Percentiles rank a stretch among this genome's conserved stretches.
These are phyloP conservation scores for Popillia japonica DNA, from an alignment of 1,140 invertebrate genomes.

Conservation along the genomic window DNA sequence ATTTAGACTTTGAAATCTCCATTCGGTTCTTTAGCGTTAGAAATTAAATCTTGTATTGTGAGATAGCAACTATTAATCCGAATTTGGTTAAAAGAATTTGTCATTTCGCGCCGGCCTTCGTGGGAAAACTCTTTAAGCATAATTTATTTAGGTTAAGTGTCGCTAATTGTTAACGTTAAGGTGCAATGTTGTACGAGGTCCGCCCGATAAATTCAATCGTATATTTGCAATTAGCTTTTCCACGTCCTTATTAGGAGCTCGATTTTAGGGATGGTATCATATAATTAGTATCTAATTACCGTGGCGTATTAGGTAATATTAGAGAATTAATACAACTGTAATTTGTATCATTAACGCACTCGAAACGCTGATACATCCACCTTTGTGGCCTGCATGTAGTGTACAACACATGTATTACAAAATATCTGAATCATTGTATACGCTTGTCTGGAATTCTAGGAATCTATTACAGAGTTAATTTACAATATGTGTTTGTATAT, in stretches of 20 bases:
- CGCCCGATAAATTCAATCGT: not conserved
- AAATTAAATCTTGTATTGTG: too few species aligned
- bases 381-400: too few species aligned
- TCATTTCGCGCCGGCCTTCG: not conserved
- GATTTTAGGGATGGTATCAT: slow-evolving; percentile 2
- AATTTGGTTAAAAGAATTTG: not conserved
- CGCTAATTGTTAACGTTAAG: not conserved
- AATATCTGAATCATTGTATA: not conserved
- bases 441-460: not conserved
- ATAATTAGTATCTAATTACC: not conserved
- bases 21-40: too few species aligned
- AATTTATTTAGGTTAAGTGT: not conserved
- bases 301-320: too few species aligned
- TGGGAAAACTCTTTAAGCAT: slow-evolving; percentile 1
- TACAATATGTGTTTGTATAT: slow-evolving; percentile 3
- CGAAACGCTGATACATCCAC: too few species aligned
- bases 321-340: not conserved
- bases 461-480: slow-evolving; percentile 16
- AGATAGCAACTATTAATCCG: not conserved
- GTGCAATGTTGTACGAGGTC: not conserved
- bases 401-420: not conserved
- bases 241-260: too few species aligned
- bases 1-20: slow-evolving; percentile 15
- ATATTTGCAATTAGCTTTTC: not conserved
- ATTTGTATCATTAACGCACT: not conserved